A percentile compares a stretch with the other conserved stretches of the same genome.
phyloP scores from a whole-genome alignment of 2,797 vertebrate genomes.

The Meda fulgida region DNA sequence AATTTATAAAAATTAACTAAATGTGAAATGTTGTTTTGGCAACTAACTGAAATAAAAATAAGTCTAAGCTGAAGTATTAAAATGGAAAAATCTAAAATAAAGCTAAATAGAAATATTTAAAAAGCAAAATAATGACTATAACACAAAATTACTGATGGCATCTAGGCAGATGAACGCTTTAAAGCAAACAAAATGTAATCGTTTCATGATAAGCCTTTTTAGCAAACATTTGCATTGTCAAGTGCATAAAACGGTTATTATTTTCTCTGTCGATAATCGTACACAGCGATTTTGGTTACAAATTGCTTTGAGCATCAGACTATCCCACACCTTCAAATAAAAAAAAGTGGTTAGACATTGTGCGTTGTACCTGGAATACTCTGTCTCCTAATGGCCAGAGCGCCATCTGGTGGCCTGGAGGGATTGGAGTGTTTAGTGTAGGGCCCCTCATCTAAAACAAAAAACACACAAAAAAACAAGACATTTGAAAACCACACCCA shows the following conservation, averaged over 20 bases:
- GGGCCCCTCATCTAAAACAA: conserved; percentile 96
- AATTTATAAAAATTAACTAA: too few species aligned
- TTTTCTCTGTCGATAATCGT: not conserved
- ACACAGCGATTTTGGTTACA: not conserved
- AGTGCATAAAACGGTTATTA: not conserved
- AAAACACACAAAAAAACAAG: conserved; percentile 64
- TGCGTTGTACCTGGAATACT: conserved; percentile 92
- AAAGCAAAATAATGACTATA: not conserved
- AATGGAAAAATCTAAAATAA: not conserved
- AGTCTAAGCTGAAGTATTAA: not conserved
- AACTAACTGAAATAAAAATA: not conserved
- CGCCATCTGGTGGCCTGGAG: conserved; percentile 91
- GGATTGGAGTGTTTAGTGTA: conserved; percentile 95
- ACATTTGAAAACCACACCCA: conserved; percentile 26
- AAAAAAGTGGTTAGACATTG: conserved; percentile 4
- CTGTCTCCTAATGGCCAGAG: conserved; percentile 96
- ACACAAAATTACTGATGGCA: not conserved
- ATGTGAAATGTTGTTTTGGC: not conserved
- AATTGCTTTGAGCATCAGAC: not conserved
- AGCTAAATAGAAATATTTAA: not conserved
- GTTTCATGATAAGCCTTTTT: not conserved
- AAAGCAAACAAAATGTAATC: not conserved
- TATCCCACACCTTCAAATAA: not conserved
- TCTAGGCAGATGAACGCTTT: not conserved
- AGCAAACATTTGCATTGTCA: not conserved